A percentile compares a stretch with the other conserved stretches of the same genome.
phyloP scores from a whole-genome alignment of 2,113 vertebrate species.

The Python bivittatus region DNA sequence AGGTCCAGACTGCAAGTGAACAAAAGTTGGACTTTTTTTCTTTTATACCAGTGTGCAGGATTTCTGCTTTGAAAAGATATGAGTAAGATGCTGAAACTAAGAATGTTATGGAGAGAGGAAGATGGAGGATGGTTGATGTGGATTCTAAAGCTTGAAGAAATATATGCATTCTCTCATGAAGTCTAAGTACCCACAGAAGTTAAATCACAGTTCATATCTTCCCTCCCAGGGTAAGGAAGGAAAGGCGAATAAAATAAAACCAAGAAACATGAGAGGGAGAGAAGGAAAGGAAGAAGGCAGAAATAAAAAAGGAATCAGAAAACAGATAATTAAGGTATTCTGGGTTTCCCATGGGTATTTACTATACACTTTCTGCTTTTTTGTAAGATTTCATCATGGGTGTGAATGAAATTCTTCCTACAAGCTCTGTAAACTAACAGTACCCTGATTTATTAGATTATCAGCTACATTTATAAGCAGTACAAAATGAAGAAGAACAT shows the following conservation, averaged over 20 bases:
- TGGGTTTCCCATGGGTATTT: neutral
- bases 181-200: neutral
- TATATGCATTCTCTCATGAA: neutral
- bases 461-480: neutral
- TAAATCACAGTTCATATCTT: neutral
- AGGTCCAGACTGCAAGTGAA: neutral
- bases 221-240: neutral
- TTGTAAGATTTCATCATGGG: neutral
- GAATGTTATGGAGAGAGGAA: neutral
- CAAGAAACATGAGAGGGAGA: neutral
- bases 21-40: neutral
- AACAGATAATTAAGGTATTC: neutral
- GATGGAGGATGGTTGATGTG: neutral
- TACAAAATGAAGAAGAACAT: neutral
- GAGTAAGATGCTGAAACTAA: neutral
- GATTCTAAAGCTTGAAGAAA: neutral
- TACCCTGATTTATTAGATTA: neutral
- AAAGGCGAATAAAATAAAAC: neutral
- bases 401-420: neutral
- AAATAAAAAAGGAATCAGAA: neutral
- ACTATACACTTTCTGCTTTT: neutral
- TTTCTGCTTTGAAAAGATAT: neutral
- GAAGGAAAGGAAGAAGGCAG: neutral
- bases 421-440: neutral
- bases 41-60: neutral